These are phyloP conservation scores for Sinohyriopsis cumingii DNA, from an alignment of 2,888 invertebrate genomes.

Conservation along the genomic window DNA sequence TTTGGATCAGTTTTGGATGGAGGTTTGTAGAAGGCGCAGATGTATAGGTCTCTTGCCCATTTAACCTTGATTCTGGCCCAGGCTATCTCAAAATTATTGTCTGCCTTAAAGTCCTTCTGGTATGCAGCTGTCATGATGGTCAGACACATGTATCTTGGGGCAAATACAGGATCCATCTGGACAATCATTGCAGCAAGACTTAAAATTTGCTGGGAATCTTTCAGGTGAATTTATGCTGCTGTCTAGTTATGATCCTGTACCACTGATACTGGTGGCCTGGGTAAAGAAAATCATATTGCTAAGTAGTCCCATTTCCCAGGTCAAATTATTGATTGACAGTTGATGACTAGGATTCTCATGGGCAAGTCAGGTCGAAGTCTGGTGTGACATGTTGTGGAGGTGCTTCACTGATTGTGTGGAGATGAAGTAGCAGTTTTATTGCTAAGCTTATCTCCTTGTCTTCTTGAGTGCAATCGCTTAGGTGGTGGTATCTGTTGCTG, in stretches of 20 bases:
- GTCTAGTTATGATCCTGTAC: slow-evolving; percentile 14
- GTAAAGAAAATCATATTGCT: too few relatives aligned
- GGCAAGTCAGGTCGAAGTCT: too few relatives aligned
- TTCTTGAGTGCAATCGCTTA: too few relatives aligned
- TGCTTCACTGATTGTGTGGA: too few relatives aligned
- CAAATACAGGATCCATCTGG: slow-evolving; percentile 1
- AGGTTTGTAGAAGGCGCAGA: slow-evolving; percentile 19
- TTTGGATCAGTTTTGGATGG: slow-evolving; percentile 13
- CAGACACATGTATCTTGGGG: slow-evolving; percentile 12
- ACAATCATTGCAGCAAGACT: slow-evolving; percentile 14
- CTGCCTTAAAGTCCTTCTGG: slow-evolving; percentile 11
- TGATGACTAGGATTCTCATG: too few relatives aligned
- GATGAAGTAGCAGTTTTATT: too few relatives aligned
- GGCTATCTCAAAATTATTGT: slow-evolving; percentile 15
- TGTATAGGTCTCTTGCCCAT: slow-evolving; percentile 16
- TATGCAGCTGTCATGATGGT: slow-evolving; percentile 11
- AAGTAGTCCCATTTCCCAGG: too few relatives aligned
- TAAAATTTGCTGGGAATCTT: slow-evolving; percentile 16
- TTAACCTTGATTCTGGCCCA: slow-evolving; percentile 15
- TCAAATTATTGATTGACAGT: too few relatives aligned
- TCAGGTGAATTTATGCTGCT: slow-evolving; percentile 8
- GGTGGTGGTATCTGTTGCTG: too few relatives aligned
- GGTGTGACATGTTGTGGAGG: too few relatives aligned
- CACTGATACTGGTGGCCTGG: slow-evolving; percentile 5
- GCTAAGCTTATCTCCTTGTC: too few relatives aligned